A percentile compares a stretch with the other conserved stretches of the same genome.
phyloP scores from a whole-genome alignment of 2,113 vertebrate genomes.

The Oncorhynchus mykiss region DNA sequence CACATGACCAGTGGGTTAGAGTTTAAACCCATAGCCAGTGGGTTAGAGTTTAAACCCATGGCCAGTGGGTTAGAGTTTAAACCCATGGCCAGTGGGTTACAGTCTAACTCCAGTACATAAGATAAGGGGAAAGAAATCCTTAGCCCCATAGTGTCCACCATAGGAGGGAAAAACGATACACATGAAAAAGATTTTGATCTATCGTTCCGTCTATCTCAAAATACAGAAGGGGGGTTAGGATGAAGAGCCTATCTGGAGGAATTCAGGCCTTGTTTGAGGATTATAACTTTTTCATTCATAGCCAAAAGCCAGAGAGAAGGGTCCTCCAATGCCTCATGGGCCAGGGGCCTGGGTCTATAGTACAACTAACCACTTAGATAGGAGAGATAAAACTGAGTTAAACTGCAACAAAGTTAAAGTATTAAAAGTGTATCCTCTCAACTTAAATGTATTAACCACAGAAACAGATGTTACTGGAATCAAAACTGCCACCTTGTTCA shows the following conservation, averaged over 20 bases:
- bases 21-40: too few relatives aligned
- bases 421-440: too few relatives aligned
- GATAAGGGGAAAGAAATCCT: conserved; percentile 46
- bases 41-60: not conserved
- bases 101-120: conserved; percentile 9
- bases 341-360: conserved; percentile 4
- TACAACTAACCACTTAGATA: conserved; percentile 37
- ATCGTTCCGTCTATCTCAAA: not conserved
- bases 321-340: conserved; percentile 41
- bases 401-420: not conserved
- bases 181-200: conserved; percentile 10
- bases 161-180: not conserved
- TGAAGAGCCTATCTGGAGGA: conserved; percentile 46
- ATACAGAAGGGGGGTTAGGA: conserved; percentile 28
- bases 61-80: not conserved
- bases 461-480: not conserved
- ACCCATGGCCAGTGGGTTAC: not conserved
- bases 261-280: conserved; percentile 52
- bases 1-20: too few relatives aligned
- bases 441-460: not conserved
- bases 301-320: conserved; percentile 25
- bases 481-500: not conserved
- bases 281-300: conserved; percentile 49
- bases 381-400: conserved; percentile 22
- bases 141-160: not conserved